Percentiles rank a stretch among this genome's conserved stretches.
Conservation (phyloP, 2,113 vertebrate species). For the Zapus hudsonius region DNA sequence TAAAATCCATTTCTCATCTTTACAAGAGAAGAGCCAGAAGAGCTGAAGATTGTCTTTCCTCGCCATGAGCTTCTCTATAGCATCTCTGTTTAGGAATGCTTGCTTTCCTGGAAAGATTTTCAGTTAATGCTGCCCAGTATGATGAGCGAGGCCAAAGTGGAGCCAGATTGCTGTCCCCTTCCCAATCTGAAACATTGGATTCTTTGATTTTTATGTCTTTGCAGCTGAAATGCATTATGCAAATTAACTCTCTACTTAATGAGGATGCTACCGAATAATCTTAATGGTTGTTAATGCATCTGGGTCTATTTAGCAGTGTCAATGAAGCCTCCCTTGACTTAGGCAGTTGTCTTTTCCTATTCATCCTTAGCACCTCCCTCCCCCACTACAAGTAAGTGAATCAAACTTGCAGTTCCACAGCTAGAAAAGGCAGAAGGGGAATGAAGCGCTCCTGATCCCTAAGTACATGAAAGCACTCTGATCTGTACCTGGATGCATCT, state of each 20-base stretch:
- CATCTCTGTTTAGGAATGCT: background rate
- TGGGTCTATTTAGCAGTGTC: conserved; percentile 39
- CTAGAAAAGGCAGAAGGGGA: background rate
- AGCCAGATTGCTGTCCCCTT: conserved; percentile 17
- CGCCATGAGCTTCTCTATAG: background rate
- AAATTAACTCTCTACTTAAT: conserved; percentile 49
- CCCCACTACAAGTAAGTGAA: background rate
- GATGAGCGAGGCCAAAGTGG: background rate
- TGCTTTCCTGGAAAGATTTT: background rate
- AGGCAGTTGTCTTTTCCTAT: background rate
- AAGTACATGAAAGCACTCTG: background rate
- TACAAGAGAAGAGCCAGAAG: background rate
- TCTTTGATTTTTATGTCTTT: conserved; percentile 43
- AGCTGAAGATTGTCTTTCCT: background rate
- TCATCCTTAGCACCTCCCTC: conserved; percentile 9
- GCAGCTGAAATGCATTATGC: conserved; percentile 52
- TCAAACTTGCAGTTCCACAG: background rate
- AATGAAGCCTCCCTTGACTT: conserved; percentile 42
- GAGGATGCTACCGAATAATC: conserved; percentile 62
- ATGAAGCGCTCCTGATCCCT: background rate
- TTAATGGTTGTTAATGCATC: conserved; percentile 57
- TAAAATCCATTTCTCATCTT: background rate
- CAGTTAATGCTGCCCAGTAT: background rate
- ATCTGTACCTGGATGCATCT: background rate
- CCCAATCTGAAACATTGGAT: background rate